Conservation (phyloP, 2,113 vertebrate genomes). For the Australoheros scitulus region DNA sequence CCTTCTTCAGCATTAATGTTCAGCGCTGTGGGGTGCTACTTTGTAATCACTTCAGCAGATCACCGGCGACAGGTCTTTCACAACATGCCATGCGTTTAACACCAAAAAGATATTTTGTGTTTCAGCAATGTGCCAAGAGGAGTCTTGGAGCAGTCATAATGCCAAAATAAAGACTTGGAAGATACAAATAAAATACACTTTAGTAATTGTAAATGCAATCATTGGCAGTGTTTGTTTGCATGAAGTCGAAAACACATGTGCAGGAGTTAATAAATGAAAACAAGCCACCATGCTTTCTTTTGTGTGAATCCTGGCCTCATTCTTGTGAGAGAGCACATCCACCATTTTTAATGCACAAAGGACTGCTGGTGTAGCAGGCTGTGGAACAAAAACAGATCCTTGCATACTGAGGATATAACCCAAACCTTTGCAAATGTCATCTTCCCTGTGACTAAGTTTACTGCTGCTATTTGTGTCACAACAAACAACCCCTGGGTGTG, state of each 20-base stretch:
- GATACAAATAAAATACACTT: slow-evolving; percentile 1
- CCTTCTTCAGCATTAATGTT: slow-evolving; percentile 16
- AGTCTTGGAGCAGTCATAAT: slow-evolving; percentile 37
- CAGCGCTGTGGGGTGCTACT: slow-evolving; percentile 31
- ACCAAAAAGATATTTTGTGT: slow-evolving; percentile 29
- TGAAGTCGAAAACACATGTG: neutral
- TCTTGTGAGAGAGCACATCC: neutral
- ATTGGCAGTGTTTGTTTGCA: slow-evolving; percentile 38
- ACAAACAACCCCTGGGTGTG: slow-evolving; percentile 64
- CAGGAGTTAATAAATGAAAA: slow-evolving; percentile 34
- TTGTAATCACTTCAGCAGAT: slow-evolving; percentile 65
- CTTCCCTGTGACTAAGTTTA: slow-evolving; percentile 47
- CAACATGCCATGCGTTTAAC: slow-evolving; percentile 38
- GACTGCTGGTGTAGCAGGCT: neutral
- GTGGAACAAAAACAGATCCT: slow-evolving; percentile 15
- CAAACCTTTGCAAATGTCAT: slow-evolving; percentile 64
- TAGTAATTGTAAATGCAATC: slow-evolving; percentile 36
- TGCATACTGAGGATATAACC: slow-evolving; percentile 22
- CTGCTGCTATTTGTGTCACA: slow-evolving; percentile 68
- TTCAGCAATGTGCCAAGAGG: slow-evolving; percentile 25
- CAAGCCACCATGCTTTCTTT: slow-evolving; percentile 37
- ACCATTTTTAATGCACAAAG: slow-evolving; percentile 14
- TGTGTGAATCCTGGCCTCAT: slow-evolving; percentile 8
- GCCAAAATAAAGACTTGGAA: slow-evolving; percentile 16
- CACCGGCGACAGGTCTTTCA: slow-evolving; percentile 55